These are phyloP conservation scores for Athalia rosae DNA, from an alignment of 2,888 invertebrate genomes.

Conservation along the genomic window DNA sequence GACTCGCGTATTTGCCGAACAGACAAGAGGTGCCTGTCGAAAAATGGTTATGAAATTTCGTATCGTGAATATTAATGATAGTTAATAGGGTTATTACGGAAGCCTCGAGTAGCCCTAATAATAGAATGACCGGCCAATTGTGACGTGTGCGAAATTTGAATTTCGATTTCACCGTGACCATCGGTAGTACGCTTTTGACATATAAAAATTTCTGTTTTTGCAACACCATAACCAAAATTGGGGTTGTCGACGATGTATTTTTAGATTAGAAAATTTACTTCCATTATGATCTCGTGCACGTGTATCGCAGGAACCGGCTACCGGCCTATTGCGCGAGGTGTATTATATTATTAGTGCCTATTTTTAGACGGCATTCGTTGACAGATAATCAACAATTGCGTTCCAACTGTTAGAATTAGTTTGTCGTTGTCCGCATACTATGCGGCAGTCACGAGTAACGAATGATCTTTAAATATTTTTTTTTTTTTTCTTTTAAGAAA, in stretches of 20 bases:
- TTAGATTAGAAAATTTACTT: conserved; percentile 28
- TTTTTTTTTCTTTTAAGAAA: too few species aligned
- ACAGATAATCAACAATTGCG: conserved; percentile 22
- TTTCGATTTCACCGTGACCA: conserved; percentile 33
- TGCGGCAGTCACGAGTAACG: background rate
- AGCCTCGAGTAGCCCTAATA: conserved; percentile 23
- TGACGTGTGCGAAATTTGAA: conserved; percentile 29
- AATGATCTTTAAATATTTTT: background rate
- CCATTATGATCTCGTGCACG: background rate
- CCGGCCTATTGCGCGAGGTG: conserved; percentile 5
- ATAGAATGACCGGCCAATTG: conserved; percentile 34
- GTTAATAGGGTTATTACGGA: conserved; percentile 36
- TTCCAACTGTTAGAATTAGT: conserved; percentile 21
- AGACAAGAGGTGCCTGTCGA: background rate
- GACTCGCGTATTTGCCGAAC: background rate
- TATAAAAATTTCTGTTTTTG: background rate
- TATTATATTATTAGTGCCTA: background rate
- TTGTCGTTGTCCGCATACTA: conserved; percentile 4
- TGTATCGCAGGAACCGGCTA: background rate
- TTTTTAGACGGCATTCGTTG: background rate
- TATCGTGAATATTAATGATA: conserved; percentile 28
- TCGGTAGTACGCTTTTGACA: background rate
- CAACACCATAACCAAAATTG: conserved; percentile 25
- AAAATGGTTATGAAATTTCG: conserved; percentile 1
- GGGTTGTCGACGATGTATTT: conserved; percentile 8